Percentiles rank a stretch among this genome's conserved stretches.
phyloP scores from a whole-genome alignment of 2,113 vertebrate genomes.

The Callospermophilus lateralis region DNA sequence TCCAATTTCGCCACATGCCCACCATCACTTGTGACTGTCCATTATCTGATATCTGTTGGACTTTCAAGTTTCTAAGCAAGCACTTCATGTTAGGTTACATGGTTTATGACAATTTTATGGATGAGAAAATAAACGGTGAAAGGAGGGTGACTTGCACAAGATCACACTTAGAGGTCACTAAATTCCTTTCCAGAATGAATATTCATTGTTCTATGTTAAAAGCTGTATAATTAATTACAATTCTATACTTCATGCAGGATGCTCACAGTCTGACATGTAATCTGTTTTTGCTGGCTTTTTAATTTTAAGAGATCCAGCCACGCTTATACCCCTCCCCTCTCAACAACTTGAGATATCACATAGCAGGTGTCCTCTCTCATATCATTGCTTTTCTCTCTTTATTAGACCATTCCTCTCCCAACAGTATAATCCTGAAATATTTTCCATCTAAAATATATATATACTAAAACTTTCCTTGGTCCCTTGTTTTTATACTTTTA shows the following conservation, averaged over 20 bases:
- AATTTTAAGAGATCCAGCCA: not conserved
- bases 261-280: not conserved
- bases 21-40: not conserved
- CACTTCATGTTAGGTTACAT: not conserved
- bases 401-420: not conserved
- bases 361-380: not conserved
- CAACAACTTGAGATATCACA: not conserved
- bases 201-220: not conserved
- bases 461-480: not conserved
- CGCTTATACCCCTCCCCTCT: not conserved
- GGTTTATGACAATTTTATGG: not conserved
- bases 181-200: slow-evolving; percentile 1
- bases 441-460: not conserved
- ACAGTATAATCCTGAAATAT: not conserved
- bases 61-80: slow-evolving; percentile 5
- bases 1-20: not conserved
- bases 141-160: not conserved
- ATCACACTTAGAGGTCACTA: not conserved
- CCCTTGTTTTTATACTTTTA: not conserved
- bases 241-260: not conserved
- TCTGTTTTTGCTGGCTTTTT: not conserved
- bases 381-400: not conserved
- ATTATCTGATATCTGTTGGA: not conserved
- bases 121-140: slow-evolving; percentile 37
- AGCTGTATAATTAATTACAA: not conserved